Evolutionary conservation across 2,797 vertebrate species (phyloP), one percentile per base, ranked within the genome.

Genomic region (Toxotes lorentzi): DNA sequence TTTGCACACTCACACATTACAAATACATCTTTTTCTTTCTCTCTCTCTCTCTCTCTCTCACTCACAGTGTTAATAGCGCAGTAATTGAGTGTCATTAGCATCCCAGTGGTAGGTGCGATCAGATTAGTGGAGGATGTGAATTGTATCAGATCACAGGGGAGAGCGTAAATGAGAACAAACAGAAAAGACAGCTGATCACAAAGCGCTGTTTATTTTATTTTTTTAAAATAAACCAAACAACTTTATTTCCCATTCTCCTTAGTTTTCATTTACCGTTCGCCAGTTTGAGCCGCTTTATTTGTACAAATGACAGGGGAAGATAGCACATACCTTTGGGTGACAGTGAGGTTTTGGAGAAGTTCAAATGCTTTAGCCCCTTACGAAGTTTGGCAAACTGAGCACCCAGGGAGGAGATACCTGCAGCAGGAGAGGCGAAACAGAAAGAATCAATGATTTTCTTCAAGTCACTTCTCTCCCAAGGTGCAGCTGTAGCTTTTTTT

Each of bases 281-380:
- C 6, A 30, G 30, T 53, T 71, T 40, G 5, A 30, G 19, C n/a
- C 68, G 43, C 34, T 54, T n/a, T 30, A 3, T 12, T n/a, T 47
- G n/a, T 1, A 48, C 5, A 27, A 51, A 7, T 19, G 5, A 41
- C 2, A 58, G 16, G 3, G 4, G 19, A 19, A 12, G 6, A 34
- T 1, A 38, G 24, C 17, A 65, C 81, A 47, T 95, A 99, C 98
- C 98, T 98, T 99, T 99, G 91, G 98, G 96, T 83, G 98, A 97
- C 82, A 99, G 83, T 88, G 98, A 99, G 94, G 97, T 97, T 96
- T 95, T 98, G 47, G 98, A 98, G 84, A 99, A 95, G 92, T 98
- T 99, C 91, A 99, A 95, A 95, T 99, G 96, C 77, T 96, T 98
- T 84, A 99, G 92, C 85, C 97, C 98, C 86, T 95, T 96, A 48